Evolutionary conservation across 2,113 vertebrate genomes (phyloP).

Genomic region (Lepisosteus osseus): DNA sequence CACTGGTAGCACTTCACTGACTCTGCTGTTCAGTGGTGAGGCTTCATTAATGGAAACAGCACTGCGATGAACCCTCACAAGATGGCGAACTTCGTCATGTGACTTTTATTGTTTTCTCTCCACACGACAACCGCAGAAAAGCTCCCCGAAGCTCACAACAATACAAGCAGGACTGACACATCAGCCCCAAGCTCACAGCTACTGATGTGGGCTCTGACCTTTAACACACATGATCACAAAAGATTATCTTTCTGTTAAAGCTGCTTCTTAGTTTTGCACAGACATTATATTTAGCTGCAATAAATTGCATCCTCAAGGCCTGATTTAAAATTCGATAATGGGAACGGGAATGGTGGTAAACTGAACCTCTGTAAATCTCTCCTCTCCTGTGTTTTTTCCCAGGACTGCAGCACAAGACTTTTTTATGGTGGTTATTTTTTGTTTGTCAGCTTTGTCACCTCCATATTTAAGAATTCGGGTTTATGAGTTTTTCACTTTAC

Average conservation of each 20-base stretch:
- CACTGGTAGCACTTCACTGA: too few relatives aligned
- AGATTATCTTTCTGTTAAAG: not conserved
- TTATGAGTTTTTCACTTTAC: too few relatives aligned
- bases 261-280: not conserved
- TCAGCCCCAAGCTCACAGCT: not conserved
- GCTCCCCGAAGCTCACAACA: not conserved
- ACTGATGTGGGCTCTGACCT: not conserved
- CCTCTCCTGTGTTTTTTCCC: too few relatives aligned
- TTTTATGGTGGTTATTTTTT: too few relatives aligned
- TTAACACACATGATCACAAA: slow-evolving; percentile 3
- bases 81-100: too few relatives aligned
- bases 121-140: not conserved
- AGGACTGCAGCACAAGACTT: too few relatives aligned
- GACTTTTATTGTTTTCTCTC: not conserved
- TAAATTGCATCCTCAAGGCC: not conserved
- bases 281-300: slow-evolving; percentile 4
- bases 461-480: too few relatives aligned
- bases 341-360: not conserved
- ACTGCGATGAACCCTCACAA: too few relatives aligned
- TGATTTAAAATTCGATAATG: not conserved
- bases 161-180: not conserved
- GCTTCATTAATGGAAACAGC: too few relatives aligned
- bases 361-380: too few relatives aligned
- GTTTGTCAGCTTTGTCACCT: too few relatives aligned
- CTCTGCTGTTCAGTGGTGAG: too few relatives aligned